phyloP scores from a whole-genome alignment of 1,140 invertebrate genomes.

The Camponotus vicinus region DNA sequence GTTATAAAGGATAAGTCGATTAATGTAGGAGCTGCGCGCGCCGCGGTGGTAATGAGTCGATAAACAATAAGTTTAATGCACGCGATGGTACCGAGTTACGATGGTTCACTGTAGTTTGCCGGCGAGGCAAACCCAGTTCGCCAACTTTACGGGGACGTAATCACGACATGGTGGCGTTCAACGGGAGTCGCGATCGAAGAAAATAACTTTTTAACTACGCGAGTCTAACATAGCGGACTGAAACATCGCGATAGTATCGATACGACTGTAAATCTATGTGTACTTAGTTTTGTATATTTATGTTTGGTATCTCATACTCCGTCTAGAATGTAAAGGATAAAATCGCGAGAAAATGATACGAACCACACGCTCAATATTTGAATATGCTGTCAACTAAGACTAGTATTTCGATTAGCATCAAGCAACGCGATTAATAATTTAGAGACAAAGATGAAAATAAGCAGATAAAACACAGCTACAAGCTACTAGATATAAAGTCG shows the following conservation, averaged over 20 bases:
- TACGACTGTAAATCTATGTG: neutral
- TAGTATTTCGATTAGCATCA: neutral
- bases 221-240: neutral
- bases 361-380: neutral
- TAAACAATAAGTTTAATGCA: conserved; percentile 61
- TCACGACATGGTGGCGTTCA: conserved; percentile 30
- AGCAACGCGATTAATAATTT: neutral
- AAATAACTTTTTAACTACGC: conserved; percentile 26
- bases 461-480: neutral
- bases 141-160: conserved; percentile 37
- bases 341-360: neutral
- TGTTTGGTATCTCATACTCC: neutral
- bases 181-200: neutral
- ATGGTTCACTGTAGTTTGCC: conserved; percentile 33
- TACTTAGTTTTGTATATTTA: neutral
- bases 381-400: neutral
- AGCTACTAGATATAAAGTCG: neutral
- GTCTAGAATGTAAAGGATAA: neutral
- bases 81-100: conserved; percentile 22
- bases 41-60: conserved; percentile 48
- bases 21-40: conserved; percentile 16
- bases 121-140: conserved; percentile 8
- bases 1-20: conserved; percentile 44
- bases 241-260: neutral
- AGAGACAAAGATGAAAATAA: neutral